A percentile compares a stretch with the other conserved stretches of the same genome.
phyloP scores from a whole-genome alignment of 2,113 vertebrate species.

The Apodemus speciosus region DNA sequence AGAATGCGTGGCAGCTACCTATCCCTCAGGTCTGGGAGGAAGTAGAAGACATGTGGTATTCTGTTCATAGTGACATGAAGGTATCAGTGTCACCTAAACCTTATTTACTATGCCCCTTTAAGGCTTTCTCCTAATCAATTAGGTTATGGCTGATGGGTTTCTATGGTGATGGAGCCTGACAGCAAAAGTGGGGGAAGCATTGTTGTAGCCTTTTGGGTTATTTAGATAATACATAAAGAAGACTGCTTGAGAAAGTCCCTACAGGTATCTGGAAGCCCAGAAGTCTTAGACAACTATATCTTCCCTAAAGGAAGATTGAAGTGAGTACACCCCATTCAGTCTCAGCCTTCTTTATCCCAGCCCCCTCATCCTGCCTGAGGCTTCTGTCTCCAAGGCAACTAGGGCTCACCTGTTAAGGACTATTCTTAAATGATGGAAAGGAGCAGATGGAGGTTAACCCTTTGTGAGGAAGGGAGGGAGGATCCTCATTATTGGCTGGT shows the following conservation, averaged over 20 bases:
- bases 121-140: slow-evolving; percentile 20
- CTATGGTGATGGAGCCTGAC: slow-evolving; percentile 68
- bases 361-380: neutral
- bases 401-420: slow-evolving; percentile 69
- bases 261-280: neutral
- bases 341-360: neutral
- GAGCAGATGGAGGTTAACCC: slow-evolving; percentile 51
- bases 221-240: slow-evolving; percentile 57
- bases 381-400: slow-evolving; percentile 67
- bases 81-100: slow-evolving; percentile 14
- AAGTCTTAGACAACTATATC: slow-evolving; percentile 2
- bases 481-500: neutral
- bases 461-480: slow-evolving; percentile 45
- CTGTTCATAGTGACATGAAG: neutral
- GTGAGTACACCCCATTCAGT: neutral
- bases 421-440: slow-evolving; percentile 44
- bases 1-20: neutral
- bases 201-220: slow-evolving; percentile 21
- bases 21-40: neutral
- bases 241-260: slow-evolving; percentile 23
- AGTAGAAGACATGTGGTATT: neutral
- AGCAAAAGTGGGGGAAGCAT: slow-evolving; percentile 45
- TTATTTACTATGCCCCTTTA: slow-evolving; percentile 60
- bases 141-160: slow-evolving; percentile 68
- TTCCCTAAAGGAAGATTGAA: neutral